A percentile compares a stretch with the other conserved stretches of the same genome.
Evolutionary conservation across 30 jellyfish, hydroid and myxozoan genomes (phyloP).

Genomic region (Aurelia aurita complex sp. Pacific): DNA sequence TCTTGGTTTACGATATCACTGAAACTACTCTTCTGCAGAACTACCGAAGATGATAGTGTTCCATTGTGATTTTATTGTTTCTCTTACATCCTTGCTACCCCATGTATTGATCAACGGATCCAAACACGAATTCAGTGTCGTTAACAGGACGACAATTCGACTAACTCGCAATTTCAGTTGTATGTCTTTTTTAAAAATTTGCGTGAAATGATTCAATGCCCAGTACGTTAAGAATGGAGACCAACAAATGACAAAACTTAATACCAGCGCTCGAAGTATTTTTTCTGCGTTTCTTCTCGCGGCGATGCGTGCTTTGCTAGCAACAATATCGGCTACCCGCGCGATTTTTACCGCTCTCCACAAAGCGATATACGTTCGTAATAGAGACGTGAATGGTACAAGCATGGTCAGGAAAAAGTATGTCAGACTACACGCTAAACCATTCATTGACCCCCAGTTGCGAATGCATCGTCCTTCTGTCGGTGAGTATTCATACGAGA

Average conservation of each 20-base stretch:
- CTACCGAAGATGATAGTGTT: not conserved
- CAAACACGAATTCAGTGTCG: slow-evolving; percentile 12
- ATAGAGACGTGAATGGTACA: not conserved
- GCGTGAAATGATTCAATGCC: slow-evolving; percentile 14
- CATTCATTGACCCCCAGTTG: slow-evolving; percentile 10
- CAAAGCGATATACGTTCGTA: slow-evolving; percentile 1
- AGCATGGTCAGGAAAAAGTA: slow-evolving; percentile 1
- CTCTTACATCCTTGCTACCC: slow-evolving; percentile 14
- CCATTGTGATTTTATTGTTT: not conserved
- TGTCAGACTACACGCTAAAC: not conserved
- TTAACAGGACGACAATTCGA: not conserved
- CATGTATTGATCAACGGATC: slow-evolving; percentile 12
- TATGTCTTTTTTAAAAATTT: not conserved
- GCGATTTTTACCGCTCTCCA: not conserved
- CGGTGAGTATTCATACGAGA: not conserved
- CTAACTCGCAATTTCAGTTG: not conserved
- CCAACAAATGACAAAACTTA: slow-evolving; percentile 15
- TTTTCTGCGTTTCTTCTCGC: slow-evolving; percentile 1
- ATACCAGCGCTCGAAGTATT: not conserved
- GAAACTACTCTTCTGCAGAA: no score
- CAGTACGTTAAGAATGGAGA: slow-evolving; percentile 14
- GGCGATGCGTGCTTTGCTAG: not conserved
- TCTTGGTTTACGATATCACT: no score
- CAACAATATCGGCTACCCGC: not conserved
- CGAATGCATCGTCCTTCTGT: not conserved